Conservation (phyloP, 2,113 vertebrate genomes). For the Vidua chalybeata region DNA sequence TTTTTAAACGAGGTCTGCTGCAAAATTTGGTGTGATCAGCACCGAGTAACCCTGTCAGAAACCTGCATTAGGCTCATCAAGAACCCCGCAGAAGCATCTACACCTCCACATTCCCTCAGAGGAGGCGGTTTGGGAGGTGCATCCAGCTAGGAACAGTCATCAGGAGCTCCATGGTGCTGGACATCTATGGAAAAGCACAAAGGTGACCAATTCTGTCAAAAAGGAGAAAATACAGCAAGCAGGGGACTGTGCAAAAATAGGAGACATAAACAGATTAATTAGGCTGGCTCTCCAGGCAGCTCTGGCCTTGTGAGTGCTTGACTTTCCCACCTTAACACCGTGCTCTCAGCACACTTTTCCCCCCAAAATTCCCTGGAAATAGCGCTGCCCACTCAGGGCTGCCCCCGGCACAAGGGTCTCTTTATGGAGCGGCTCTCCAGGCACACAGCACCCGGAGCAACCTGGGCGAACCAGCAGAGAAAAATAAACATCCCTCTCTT, state of each 20-base stretch:
- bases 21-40: background rate
- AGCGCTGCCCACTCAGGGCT: background rate
- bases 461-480: background rate
- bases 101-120: background rate
- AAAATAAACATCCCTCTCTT: constrained; percentile 54
- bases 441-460: background rate
- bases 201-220: background rate
- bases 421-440: background rate
- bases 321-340: constrained; percentile 28
- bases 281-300: background rate
- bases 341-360: background rate
- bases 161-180: fast-evolving
- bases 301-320: background rate
- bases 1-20: background rate
- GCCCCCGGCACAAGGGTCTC: constrained; percentile 26
- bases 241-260: background rate
- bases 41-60: background rate
- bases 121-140: background rate
- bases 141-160: background rate
- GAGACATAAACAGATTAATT: constrained; percentile 31
- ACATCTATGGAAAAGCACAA: background rate
- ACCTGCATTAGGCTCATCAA: background rate
- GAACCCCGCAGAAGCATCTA: fast-evolving
- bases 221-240: background rate
- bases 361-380: background rate